Evolutionary conservation across 2,888 invertebrate species (phyloP).

Genomic region (Torymus auratus): DNA sequence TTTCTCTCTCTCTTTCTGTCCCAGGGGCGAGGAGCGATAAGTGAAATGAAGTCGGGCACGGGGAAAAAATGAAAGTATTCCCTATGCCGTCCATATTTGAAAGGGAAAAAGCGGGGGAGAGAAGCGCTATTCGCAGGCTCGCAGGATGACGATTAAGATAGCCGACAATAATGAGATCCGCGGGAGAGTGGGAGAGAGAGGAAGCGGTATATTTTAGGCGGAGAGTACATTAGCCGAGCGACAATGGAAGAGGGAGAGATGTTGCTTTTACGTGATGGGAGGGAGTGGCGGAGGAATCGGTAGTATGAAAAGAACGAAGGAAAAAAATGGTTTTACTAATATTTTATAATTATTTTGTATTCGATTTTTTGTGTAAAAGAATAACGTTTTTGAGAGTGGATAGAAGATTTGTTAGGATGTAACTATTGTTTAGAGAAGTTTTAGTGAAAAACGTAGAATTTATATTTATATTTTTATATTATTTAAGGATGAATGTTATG

Average conservation of each 20-base stretch:
- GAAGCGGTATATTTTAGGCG: neutral
- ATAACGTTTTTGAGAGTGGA: no score
- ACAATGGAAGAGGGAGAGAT: slow-evolving; percentile 4
- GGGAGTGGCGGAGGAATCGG: no score
- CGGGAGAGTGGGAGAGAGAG: neutral
- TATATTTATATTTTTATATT: no score
- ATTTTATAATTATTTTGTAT: no score
- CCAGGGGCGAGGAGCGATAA: slow-evolving; percentile 57
- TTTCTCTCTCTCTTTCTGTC: slow-evolving; percentile 8
- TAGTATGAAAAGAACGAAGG: no score
- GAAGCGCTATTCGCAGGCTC: slow-evolving; percentile 46
- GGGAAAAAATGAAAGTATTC: slow-evolving; percentile 44
- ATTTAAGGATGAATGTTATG: no score
- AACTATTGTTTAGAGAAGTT: no score
- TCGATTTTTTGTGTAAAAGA: no score
- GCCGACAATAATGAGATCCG: slow-evolving; percentile 52
- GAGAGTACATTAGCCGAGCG: neutral
- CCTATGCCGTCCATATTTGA: slow-evolving; percentile 34
- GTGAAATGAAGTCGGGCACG: slow-evolving; percentile 58
- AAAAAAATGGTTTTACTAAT: no score
- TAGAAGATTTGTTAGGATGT: no score
- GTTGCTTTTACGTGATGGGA: no score
- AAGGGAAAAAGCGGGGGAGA: slow-evolving; percentile 26
- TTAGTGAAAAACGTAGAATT: no score
- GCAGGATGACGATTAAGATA: slow-evolving; percentile 53